Conservation (phyloP, 2,113 vertebrate species). For the Oxygymnocypris stewartii region DNA sequence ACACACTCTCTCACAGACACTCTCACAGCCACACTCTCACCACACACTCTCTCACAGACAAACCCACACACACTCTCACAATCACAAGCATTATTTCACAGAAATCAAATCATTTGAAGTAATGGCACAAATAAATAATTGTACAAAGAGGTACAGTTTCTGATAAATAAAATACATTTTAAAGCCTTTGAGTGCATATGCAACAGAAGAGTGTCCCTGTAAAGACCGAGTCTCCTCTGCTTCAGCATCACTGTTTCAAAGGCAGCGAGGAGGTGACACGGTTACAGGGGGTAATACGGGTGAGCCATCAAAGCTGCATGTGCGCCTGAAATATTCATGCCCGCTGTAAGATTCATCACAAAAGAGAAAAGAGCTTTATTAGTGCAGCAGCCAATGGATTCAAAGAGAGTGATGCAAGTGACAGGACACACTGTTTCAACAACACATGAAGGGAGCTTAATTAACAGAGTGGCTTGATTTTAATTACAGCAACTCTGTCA, state of each 20-base stretch:
- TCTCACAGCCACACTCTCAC: no score
- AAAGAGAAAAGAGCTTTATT: constrained; percentile 48
- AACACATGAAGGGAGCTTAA: neutral
- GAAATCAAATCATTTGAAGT: neutral
- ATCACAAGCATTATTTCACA: no score
- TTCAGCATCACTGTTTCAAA: neutral
- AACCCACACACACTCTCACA: no score
- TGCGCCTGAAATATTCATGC: constrained; percentile 70
- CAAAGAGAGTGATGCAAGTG: neutral
- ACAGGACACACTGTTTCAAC: neutral
- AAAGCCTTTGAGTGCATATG: neutral
- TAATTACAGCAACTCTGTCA: neutral
- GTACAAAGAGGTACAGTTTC: neutral
- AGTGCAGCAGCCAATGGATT: constrained; percentile 21
- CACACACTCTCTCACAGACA: no score
- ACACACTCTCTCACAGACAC: no score
- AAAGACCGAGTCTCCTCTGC: neutral
- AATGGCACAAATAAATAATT: neutral
- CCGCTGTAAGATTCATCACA: constrained; percentile 66
- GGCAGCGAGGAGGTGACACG: constrained; percentile 46
- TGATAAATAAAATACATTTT: neutral
- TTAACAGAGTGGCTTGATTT: neutral
- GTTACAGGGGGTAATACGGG: constrained; percentile 62
- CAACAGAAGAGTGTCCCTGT: neutral
- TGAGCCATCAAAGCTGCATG: constrained; percentile 70